Evolutionary conservation across 2,888 invertebrate species (phyloP).

Genomic region (Yponomeuta malinellus): DNA sequence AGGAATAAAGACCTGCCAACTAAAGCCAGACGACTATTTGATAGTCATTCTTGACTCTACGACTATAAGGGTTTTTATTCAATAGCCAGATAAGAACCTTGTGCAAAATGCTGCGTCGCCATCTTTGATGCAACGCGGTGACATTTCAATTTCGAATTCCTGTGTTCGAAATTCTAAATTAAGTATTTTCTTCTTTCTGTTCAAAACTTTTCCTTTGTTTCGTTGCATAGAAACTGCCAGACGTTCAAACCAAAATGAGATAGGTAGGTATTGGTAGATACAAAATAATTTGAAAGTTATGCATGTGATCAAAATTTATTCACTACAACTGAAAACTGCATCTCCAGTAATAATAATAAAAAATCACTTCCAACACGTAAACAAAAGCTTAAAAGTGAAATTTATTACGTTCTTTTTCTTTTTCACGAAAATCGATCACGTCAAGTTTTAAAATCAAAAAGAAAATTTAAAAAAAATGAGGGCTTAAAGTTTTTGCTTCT

Average conservation of each 20-base stretch:
- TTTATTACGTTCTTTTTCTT: too few relatives aligned
- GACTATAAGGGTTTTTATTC: constrained; percentile 31
- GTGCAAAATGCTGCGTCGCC: constrained; percentile 56
- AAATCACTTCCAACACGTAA: too few relatives aligned
- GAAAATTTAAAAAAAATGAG: too few relatives aligned
- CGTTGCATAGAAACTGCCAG: background rate
- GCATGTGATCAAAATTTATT: too few relatives aligned
- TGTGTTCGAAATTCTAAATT: constrained; percentile 46
- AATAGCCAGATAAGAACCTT: constrained; percentile 30
- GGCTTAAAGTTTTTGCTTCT: too few relatives aligned
- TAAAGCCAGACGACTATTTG: constrained; percentile 20
- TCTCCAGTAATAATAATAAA: too few relatives aligned
- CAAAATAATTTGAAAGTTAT: too few relatives aligned
- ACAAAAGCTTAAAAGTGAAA: too few relatives aligned
- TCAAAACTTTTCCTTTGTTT: background rate
- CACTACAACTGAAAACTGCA: too few relatives aligned
- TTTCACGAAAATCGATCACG: too few relatives aligned
- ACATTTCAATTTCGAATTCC: constrained; percentile 72
- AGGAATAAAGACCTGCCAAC: constrained; percentile 50
- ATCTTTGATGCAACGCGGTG: constrained; percentile 51
- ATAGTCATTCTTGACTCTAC: constrained; percentile 27
- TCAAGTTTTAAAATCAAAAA: too few relatives aligned
- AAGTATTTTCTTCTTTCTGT: background rate
- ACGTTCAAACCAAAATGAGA: background rate
- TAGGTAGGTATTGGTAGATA: background rate